A percentile compares a stretch with the other conserved stretches of the same genome.
phyloP scores from a whole-genome alignment of 2,113 vertebrate species.

The Eubucco bourcierii region DNA sequence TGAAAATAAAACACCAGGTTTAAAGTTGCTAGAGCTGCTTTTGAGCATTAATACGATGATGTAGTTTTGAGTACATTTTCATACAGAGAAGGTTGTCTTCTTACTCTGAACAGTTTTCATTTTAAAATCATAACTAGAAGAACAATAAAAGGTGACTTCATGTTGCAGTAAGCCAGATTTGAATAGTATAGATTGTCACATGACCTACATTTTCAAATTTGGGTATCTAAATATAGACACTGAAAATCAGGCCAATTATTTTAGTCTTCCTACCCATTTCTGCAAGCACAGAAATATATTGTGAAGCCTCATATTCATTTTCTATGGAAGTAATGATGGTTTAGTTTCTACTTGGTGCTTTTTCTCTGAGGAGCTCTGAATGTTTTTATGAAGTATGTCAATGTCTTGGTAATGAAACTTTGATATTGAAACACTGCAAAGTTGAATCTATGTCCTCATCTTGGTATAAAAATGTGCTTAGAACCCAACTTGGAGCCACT shows the following conservation, averaged over 20 bases:
- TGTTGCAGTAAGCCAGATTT: slow-evolving; percentile 41
- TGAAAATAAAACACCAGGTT: background rate
- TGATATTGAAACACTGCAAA: slow-evolving; percentile 1
- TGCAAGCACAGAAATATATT: slow-evolving; percentile 34
- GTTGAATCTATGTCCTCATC: background rate
- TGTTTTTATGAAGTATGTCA: slow-evolving; percentile 39
- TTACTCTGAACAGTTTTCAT: background rate
- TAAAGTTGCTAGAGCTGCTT: background rate
- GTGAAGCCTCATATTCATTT: slow-evolving; percentile 5
- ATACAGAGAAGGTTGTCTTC: background rate
- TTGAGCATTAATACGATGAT: background rate
- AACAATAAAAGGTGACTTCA: background rate
- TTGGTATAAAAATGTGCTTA: background rate
- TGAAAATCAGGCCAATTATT: slow-evolving; percentile 65
- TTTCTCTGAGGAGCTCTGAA: slow-evolving; percentile 39
- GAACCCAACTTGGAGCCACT: background rate
- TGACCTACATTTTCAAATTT: slow-evolving; percentile 53
- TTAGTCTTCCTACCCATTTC: slow-evolving; percentile 50
- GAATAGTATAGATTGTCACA: slow-evolving; percentile 51
- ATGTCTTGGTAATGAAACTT: slow-evolving; percentile 28
- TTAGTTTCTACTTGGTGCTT: slow-evolving; percentile 44
- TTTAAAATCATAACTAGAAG: background rate
- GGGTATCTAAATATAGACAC: slow-evolving; percentile 53
- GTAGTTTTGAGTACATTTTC: background rate
- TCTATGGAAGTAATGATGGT: background rate